Evolutionary conservation across 2,797 vertebrate genomes (phyloP), one percentile per base, ranked within the genome.

Genomic region (Ficedula albicollis): DNA sequence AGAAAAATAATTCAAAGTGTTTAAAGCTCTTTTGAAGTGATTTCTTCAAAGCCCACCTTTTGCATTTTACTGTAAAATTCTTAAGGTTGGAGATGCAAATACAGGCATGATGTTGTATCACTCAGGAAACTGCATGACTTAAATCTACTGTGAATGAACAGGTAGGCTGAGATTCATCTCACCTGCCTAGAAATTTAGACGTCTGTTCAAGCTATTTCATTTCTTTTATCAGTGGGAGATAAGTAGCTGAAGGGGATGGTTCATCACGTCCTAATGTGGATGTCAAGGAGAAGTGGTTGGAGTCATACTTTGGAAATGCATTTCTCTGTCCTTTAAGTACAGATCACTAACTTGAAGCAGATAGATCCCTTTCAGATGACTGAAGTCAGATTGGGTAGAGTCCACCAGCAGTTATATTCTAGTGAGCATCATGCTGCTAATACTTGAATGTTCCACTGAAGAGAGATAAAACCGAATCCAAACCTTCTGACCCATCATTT

Each of bases 1-100:
- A 95, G 78, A 87, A 85, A 89, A 93, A 77, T 74, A 91, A 95
- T 76, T 80, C 84, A 79, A 89, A 62, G 15, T 81, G 73, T 95
- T 96, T 92, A 93, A 94, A 95, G 36, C 60, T 74, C 78, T 94
- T 96, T 74, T 91, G 94, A 94, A 94, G 89, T 3, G 1, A 77
- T 84, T 95, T 81, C 69, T 93, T 95, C 94, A 93, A 96, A 95
- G 84, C 14, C 27, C 21, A 16, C 21, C 73, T 84, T 94, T 87
- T 84, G 25, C 76, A 73, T 95, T 95, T 92, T 89, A 59, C 55
- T 73, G 52, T 70, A 26, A 66, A 90, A 68, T 77, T 55, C 76
- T 78, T 86, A 87, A 89, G 19, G 48, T 46, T 68, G 21, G 78
- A 87, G 81, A 83, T 84, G 87, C 67, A 91, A 95, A 95, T 95